Evolutionary conservation across 2,888 invertebrate species (phyloP).

Genomic region (Trachelus troglodyta): DNA sequence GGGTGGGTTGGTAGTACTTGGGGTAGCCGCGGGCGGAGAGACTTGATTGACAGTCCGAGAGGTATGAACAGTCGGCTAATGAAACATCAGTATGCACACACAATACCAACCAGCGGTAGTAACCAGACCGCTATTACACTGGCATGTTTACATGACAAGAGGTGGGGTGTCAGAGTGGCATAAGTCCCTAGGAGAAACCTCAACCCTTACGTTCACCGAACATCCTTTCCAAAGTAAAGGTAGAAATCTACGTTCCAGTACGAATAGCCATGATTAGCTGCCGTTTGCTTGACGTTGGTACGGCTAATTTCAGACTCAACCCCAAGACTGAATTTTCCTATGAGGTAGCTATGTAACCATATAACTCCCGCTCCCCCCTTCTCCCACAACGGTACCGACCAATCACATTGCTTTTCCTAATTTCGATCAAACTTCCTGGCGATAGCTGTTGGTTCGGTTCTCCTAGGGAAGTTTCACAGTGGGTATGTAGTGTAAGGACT

Average conservation of each 20-base stretch:
- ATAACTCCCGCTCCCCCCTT: not conserved
- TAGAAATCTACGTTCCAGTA: not conserved
- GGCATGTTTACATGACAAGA: slow-evolving; percentile 32
- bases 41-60: slow-evolving; percentile 61
- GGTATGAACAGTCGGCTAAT: slow-evolving; percentile 60
- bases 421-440: not conserved
- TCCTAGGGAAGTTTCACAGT: not conserved
- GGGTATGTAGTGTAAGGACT: not conserved
- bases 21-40: slow-evolving; percentile 45
- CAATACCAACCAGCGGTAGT: slow-evolving; percentile 37
- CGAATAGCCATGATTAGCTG: not conserved
- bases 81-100: slow-evolving; percentile 63
- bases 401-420: not conserved
- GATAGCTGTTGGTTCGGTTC: not conserved
- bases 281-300: not conserved
- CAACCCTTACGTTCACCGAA: not conserved
- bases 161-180: not conserved
- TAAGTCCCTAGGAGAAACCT: not conserved
- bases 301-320: not conserved
- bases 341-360: not conserved
- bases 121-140: slow-evolving; percentile 48
- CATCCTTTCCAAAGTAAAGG: not conserved
- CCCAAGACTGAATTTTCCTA: not conserved
- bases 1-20: slow-evolving; percentile 14
- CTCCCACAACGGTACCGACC: not conserved